Evolutionary conservation across 1,140 invertebrate genomes (phyloP).

Genomic region (Zophobas morio): DNA sequence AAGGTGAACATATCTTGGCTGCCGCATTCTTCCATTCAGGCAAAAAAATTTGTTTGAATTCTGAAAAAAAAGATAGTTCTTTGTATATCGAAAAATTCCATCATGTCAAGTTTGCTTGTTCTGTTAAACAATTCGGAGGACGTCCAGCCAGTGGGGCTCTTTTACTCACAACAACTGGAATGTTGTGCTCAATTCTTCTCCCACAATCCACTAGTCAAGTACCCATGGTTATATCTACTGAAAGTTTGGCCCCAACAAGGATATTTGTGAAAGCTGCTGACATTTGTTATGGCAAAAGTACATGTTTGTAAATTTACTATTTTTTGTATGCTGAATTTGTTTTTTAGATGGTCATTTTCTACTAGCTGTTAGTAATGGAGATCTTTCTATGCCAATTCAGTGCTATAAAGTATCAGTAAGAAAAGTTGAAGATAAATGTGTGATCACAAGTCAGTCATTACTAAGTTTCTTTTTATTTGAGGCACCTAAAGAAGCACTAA

Average conservation of each 20-base stretch:
- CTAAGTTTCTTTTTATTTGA: constrained; percentile 86
- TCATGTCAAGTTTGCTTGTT: constrained; percentile 82
- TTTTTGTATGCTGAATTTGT: constrained; percentile 13
- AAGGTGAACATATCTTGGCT: constrained; percentile 85
- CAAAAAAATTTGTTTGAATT: constrained; percentile 76
- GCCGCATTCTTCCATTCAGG: constrained; percentile 90
- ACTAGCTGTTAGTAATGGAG: constrained; percentile 82
- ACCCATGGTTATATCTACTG: constrained; percentile 70
- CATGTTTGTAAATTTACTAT: constrained; percentile 12
- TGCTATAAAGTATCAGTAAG: constrained; percentile 80
- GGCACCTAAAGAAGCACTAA: constrained; percentile 69
- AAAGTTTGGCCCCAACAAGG: constrained; percentile 82
- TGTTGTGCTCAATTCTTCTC: constrained; percentile 81
- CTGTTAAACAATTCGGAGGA: constrained; percentile 89
- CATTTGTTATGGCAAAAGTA: constrained; percentile 83
- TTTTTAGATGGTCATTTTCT: constrained; percentile 83
- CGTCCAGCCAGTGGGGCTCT: constrained; percentile 85
- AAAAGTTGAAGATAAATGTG: constrained; percentile 69
- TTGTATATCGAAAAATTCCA: constrained; percentile 90
- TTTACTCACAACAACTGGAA: constrained; percentile 86
- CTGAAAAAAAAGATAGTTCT: constrained; percentile 86
- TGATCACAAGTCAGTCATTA: constrained; percentile 80
- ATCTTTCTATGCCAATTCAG: constrained; percentile 79
- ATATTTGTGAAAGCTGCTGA: constrained; percentile 83
- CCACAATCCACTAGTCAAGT: constrained; percentile 65